Percentiles rank a stretch among this genome's conserved stretches.
Conservation (phyloP, 1,140 invertebrate species). For the Cherax destructor region DNA sequence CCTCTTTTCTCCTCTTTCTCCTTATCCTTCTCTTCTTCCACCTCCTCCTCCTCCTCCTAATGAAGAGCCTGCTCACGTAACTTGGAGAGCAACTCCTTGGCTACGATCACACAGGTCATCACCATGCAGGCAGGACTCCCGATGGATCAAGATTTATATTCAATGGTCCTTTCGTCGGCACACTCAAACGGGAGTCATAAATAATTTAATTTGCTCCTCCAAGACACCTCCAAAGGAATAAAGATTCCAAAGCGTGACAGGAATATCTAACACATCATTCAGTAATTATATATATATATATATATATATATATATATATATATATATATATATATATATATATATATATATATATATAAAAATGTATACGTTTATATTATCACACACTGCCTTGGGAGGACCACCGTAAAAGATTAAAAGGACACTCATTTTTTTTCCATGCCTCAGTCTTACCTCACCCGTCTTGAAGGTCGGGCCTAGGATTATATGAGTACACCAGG, state of each 20-base stretch:
- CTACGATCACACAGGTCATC: slow-evolving; percentile 33
- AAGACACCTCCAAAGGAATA: slow-evolving; percentile 3
- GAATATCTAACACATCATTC: neutral
- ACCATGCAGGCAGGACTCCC: slow-evolving; percentile 34
- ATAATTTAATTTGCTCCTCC: slow-evolving; percentile 28
- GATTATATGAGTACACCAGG: neutral
- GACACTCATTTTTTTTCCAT: neutral
- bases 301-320: no score
- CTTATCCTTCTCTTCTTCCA: neutral
- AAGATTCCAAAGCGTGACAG: neutral
- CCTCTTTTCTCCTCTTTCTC: slow-evolving; percentile 4
- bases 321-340: neutral
- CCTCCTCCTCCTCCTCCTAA: neutral
- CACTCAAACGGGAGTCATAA: slow-evolving; percentile 23
- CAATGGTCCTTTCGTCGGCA: slow-evolving; percentile 30
- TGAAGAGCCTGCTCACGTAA: neutral
- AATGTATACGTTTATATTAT: neutral
- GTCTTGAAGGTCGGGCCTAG: neutral
- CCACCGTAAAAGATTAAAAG: neutral
- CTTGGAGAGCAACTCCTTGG: slow-evolving; percentile 25
- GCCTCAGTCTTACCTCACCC: neutral
- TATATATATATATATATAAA: neutral
- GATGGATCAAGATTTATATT: slow-evolving; percentile 35
- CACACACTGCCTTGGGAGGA: neutral
- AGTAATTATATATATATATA: no score